A percentile compares a stretch with the other conserved stretches of the same genome.
Evolutionary conservation across 2,797 vertebrate genomes (phyloP).

Genomic region (Champsocephalus gunnari): DNA sequence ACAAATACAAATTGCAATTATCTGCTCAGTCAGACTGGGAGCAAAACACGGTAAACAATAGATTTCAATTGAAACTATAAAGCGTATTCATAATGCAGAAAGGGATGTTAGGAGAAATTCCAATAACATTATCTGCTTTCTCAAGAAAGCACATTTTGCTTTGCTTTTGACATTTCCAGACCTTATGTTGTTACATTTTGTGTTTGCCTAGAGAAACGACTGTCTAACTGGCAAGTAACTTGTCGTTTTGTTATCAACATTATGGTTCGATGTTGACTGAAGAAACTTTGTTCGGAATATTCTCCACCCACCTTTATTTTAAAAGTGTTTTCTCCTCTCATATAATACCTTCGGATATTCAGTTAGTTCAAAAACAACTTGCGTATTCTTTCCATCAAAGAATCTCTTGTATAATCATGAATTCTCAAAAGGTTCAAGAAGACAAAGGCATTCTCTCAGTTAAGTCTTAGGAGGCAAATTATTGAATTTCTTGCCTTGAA

Average conservation of each 20-base stretch:
- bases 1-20: not conserved
- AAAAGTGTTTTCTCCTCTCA: not conserved
- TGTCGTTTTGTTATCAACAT: not conserved
- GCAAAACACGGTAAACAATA: not conserved
- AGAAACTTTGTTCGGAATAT: not conserved
- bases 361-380: not conserved
- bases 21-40: not conserved
- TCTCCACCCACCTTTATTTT: not conserved
- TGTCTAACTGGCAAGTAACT: not conserved
- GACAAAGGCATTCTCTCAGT: not conserved
- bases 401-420: not conserved
- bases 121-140: not conserved
- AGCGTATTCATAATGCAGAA: slow-evolving; percentile 1
- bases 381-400: not conserved
- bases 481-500: not conserved
- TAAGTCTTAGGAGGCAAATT: not conserved
- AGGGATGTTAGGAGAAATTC: slow-evolving; percentile 2
- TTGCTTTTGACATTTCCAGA: not conserved
- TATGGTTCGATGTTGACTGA: no score
- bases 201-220: not conserved
- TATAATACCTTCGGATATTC: not conserved
- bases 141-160: not conserved
- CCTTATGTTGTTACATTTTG: not conserved
- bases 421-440: not conserved
- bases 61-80: not conserved